Base-by-base conservation (phyloP, 2,888 invertebrate species). In the Crocallis elinguaria region DNA sequence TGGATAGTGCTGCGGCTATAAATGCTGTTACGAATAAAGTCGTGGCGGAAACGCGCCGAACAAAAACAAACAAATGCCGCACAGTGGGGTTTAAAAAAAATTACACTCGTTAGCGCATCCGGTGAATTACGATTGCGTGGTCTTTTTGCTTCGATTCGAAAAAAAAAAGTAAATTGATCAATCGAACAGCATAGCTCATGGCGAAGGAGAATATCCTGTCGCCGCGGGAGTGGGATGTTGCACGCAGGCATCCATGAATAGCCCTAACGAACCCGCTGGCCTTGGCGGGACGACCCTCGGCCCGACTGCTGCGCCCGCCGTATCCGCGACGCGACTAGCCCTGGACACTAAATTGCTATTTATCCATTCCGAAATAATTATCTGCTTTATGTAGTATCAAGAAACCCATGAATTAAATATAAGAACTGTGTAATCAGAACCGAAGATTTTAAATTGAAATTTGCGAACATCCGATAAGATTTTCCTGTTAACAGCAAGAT, bases 31-130 rank as follows among this genome's bases (percentile, higher is more conserved):
- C 73, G 69, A 65, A 74, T 74, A 75, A 71, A 81, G 71, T 71
- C 73, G 77, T 79, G 78, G 78, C 82, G 85, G 85, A 86, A 86
- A 81, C 70, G 62, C 71, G 68, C 66, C 64, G 69, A 78, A 83
- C 77, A 88, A 88, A 86, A 88, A 86, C 81, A 77, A 81, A 82
- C 76, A 70, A 79, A 79, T 75, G 76, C 75, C 71, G 76, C 79
- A 74, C 63, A 67, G 75, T 68, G 68, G 73, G 75, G 69, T 75
- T 82, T 77, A 84, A 88, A 88, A 86, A n/a, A 86, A 74, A 60
- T 71, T 82, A 82, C 80, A 88, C 87, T 91, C 90, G 87, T 90
- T 90, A 90, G 89, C 79, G 86, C 89, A 88, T 91, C 89, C 90
- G 89, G 87, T 82, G 85, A 84, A 86, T 84, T 88, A 85, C 87